Percentiles rank a stretch among this genome's conserved stretches.
Conservation (phyloP, 2,113 vertebrate genomes). For the Cnemophilus loriae region DNA sequence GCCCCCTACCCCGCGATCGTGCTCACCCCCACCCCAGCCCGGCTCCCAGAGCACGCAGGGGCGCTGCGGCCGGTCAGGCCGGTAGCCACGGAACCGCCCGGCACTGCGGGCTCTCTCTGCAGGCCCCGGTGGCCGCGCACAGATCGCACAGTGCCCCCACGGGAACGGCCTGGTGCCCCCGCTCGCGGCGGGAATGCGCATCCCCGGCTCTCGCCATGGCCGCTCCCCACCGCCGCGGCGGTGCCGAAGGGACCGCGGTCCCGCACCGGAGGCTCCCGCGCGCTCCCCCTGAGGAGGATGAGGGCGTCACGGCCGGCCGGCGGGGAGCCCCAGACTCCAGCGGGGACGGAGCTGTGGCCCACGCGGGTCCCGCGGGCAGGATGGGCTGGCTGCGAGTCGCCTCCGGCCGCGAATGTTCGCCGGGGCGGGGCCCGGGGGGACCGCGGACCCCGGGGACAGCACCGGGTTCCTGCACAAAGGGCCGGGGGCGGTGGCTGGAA, state of each 20-base stretch:
- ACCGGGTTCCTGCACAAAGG: not conserved
- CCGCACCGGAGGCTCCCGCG: not conserved
- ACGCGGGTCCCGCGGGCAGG: not conserved
- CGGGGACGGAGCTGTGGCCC: not conserved
- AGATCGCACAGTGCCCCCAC: not conserved
- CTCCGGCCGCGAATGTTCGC: not conserved
- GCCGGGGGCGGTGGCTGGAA: not conserved
- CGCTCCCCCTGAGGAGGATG: not conserved
- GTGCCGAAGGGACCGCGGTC: not conserved
- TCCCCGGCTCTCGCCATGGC: not conserved
- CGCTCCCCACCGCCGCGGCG: not conserved
- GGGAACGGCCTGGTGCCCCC: not conserved
- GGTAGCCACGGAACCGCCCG: not conserved
- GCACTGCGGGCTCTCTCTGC: constrained; percentile 1
- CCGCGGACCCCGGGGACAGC: not conserved
- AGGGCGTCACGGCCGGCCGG: not conserved
- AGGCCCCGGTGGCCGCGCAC: not conserved
- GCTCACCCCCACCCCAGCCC: not conserved
- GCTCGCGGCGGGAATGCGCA: not conserved
- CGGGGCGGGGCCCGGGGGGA: not conserved
- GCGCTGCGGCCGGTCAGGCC: not conserved
- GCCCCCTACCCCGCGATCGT: fast-evolving
- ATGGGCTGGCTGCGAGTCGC: not conserved
- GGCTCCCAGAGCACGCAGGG: not conserved
- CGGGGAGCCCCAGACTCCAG: not conserved